Evolutionary conservation across 2,888 invertebrate species (phyloP).

Genomic region (Horisme vitalbata): DNA sequence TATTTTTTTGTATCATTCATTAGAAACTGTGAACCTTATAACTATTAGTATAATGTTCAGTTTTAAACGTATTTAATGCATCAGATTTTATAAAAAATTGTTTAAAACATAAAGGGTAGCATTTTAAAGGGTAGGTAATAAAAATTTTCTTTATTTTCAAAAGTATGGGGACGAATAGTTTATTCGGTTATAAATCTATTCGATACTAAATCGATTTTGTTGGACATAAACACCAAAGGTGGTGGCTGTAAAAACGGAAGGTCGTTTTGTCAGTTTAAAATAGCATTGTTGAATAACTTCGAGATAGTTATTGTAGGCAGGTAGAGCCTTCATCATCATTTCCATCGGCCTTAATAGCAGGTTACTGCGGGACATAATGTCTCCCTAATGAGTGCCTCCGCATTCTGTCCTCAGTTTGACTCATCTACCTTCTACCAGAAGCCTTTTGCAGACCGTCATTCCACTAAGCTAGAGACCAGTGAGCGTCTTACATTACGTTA

Average conservation of each 20-base stretch:
- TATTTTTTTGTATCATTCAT: background rate
- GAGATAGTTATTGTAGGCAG: background rate
- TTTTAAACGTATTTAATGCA: background rate
- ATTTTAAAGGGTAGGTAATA: slow-evolving; percentile 53
- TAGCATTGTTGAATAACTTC: background rate
- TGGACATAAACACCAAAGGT: slow-evolving; percentile 53
- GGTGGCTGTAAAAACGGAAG: slow-evolving; percentile 67
- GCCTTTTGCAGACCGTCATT: too few species aligned
- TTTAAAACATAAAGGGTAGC: slow-evolving; percentile 49
- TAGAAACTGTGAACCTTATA: slow-evolving; percentile 12
- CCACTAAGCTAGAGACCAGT: too few species aligned
- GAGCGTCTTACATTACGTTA: too few species aligned
- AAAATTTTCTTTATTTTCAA: slow-evolving; percentile 49
- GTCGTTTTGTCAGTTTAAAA: slow-evolving; percentile 46
- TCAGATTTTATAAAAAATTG: background rate
- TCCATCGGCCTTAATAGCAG: too few species aligned
- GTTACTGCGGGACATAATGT: too few species aligned
- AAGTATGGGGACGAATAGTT: slow-evolving; percentile 51
- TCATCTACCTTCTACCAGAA: too few species aligned
- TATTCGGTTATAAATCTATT: slow-evolving; percentile 37
- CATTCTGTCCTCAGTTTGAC: too few species aligned
- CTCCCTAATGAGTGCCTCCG: too few species aligned
- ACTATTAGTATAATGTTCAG: slow-evolving; percentile 27
- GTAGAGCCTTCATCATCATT: too few species aligned
- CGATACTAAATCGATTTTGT: slow-evolving; percentile 50